These are phyloP conservation scores for Hydropotes inermis DNA, from an alignment of 2,113 vertebrate species.

Conservation along the genomic window DNA sequence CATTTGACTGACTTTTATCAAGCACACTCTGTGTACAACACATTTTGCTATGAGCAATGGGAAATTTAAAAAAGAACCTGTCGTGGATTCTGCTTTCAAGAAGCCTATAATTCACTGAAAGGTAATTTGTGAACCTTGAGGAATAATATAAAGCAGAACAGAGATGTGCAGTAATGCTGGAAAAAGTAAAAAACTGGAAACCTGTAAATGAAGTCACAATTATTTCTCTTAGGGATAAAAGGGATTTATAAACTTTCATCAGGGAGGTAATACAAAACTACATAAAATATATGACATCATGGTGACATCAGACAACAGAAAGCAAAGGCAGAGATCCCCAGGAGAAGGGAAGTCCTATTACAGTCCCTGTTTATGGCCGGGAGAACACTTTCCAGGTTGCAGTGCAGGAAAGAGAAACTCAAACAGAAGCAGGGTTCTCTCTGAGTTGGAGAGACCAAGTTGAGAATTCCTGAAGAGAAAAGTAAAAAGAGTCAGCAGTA, in stretches of 20 bases:
- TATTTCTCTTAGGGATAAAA: background rate
- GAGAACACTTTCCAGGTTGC: background rate
- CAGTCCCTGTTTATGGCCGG: background rate
- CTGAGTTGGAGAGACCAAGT: background rate
- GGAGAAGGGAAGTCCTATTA: background rate
- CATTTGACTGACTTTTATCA: background rate
- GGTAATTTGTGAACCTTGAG: background rate
- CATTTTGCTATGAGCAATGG: background rate
- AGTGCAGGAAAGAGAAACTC: background rate
- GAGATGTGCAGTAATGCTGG: background rate
- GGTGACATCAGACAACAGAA: too few species aligned
- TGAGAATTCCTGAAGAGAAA: background rate
- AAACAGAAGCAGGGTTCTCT: background rate
- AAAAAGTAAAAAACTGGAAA: background rate
- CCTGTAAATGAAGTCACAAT: background rate
- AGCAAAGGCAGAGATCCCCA: background rate
- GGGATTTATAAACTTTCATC: background rate
- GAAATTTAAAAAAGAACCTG: background rate
- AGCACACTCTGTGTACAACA: background rate
- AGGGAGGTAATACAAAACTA: background rate
- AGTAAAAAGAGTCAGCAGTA: background rate
- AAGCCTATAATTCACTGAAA: background rate
- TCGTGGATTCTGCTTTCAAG: background rate
- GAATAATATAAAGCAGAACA: background rate
- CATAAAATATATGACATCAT: background rate